Conservation (phyloP, 2,888 invertebrate species). For the Helicoverpa assulta region DNA sequence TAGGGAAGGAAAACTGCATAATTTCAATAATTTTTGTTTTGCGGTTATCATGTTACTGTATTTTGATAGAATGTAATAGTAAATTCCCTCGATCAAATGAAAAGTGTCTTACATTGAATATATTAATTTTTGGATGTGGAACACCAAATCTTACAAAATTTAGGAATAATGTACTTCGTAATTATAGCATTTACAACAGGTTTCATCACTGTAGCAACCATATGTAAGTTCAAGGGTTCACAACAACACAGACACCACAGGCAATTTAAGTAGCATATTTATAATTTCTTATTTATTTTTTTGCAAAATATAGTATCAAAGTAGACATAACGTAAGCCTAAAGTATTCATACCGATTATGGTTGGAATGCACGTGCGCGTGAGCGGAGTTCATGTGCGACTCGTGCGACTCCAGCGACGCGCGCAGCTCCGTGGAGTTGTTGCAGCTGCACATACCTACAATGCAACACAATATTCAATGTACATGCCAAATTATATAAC, state of each 20-base stretch:
- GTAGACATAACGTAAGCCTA: too few relatives aligned
- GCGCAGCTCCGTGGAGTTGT: constrained; percentile 78
- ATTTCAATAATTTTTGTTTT: not conserved
- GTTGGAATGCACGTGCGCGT: constrained; percentile 79
- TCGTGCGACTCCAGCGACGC: constrained; percentile 85
- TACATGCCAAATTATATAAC: not conserved
- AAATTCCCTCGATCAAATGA: too few relatives aligned
- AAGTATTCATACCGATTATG: constrained; percentile 84
- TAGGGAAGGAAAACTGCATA: constrained; percentile 30
- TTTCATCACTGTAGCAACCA: not conserved
- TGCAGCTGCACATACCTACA: constrained; percentile 87
- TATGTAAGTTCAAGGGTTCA: not conserved
- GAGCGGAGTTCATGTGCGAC: constrained; percentile 79
- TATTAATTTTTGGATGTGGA: too few relatives aligned
- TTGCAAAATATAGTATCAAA: too few relatives aligned
- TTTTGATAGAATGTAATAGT: too few relatives aligned
- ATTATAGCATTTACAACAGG: not conserved
- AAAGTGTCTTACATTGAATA: too few relatives aligned
- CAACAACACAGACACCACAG: too few relatives aligned
- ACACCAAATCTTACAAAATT: too few relatives aligned
- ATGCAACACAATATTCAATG: constrained; percentile 47
- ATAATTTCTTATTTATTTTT: too few relatives aligned
- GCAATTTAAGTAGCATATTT: too few relatives aligned
- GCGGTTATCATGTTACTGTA: not conserved
- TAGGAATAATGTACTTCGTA: not conserved